These are phyloP conservation scores for Phyto melanocephala DNA, from an alignment of 2,888 invertebrate species.

Conservation along the genomic window DNA sequence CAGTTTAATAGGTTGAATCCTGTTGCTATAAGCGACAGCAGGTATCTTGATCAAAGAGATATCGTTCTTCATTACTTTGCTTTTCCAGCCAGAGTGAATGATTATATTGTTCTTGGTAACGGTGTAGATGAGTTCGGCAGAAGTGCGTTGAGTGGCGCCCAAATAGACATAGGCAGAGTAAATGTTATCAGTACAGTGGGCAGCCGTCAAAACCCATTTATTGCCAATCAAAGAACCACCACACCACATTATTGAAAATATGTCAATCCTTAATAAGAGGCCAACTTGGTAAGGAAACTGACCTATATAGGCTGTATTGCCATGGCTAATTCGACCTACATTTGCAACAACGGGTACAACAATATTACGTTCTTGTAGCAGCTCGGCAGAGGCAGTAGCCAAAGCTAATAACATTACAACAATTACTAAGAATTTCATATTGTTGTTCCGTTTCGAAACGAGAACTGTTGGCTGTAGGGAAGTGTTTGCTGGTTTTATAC, in stretches of 20 bases:
- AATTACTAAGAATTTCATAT: conserved; percentile 72
- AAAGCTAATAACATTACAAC: conserved; percentile 67
- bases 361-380: conserved; percentile 28
- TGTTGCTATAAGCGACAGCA: conserved; percentile 46
- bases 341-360: conserved; percentile 7
- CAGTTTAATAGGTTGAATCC: conserved; percentile 65
- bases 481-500: too few relatives aligned
- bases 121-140: conserved; percentile 66
- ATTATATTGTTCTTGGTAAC: conserved; percentile 69
- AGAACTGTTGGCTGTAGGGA: background rate
- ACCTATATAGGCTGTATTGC: conserved; percentile 55
- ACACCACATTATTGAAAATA: conserved; percentile 69
- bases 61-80: conserved; percentile 68
- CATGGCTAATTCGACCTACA: conserved; percentile 67
- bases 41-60: conserved; percentile 72
- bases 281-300: conserved; percentile 73
- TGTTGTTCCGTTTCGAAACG: background rate
- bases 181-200: conserved; percentile 72
- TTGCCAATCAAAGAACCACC: conserved; percentile 73
- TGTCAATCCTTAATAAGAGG: conserved; percentile 67
- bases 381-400: background rate
- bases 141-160: conserved; percentile 70
- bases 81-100: conserved; percentile 75
- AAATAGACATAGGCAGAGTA: conserved; percentile 68
- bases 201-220: conserved; percentile 74